Evolutionary conservation across 2,888 invertebrate species (phyloP).

Genomic region (Synergus laeviventris): DNA sequence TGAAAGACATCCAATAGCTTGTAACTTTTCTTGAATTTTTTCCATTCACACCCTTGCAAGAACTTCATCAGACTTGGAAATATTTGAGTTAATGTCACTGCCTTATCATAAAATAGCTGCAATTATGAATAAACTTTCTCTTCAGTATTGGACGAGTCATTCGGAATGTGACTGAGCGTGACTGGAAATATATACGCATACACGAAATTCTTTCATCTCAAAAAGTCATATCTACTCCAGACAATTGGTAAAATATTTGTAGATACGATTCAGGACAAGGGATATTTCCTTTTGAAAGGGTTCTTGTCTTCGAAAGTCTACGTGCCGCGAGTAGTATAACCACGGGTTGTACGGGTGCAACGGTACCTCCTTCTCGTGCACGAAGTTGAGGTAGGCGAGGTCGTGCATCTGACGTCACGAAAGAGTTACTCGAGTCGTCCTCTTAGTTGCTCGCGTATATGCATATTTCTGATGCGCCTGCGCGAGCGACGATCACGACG

Average conservation of each 20-base stretch:
- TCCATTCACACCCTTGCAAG: background rate
- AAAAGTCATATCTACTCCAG: background rate
- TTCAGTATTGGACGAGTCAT: background rate
- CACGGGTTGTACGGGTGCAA: slow-evolving; percentile 55
- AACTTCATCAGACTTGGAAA: background rate
- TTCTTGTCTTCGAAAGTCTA: background rate
- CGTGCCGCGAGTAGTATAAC: background rate
- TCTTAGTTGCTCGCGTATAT: slow-evolving; percentile 39
- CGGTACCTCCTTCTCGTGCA: slow-evolving; percentile 64
- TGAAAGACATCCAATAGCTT: background rate
- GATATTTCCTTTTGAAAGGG: background rate
- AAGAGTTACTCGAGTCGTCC: slow-evolving; percentile 48
- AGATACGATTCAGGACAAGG: background rate
- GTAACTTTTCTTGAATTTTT: background rate
- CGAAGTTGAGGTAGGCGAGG: slow-evolving; percentile 75
- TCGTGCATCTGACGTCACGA: slow-evolving; percentile 62
- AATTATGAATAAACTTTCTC: slow-evolving; percentile 37
- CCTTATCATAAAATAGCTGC: slow-evolving; percentile 22
- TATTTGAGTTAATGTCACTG: background rate
- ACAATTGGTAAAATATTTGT: background rate
- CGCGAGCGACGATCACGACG: slow-evolving; percentile 39
- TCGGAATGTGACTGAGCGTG: background rate
- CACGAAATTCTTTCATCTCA: slow-evolving; percentile 36
- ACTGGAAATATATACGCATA: slow-evolving; percentile 49
- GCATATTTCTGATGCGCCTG: slow-evolving; percentile 47